Base-by-base conservation (phyloP, 2,797 vertebrate genomes). In the Poeciliopsis paucimaculata region DNA sequence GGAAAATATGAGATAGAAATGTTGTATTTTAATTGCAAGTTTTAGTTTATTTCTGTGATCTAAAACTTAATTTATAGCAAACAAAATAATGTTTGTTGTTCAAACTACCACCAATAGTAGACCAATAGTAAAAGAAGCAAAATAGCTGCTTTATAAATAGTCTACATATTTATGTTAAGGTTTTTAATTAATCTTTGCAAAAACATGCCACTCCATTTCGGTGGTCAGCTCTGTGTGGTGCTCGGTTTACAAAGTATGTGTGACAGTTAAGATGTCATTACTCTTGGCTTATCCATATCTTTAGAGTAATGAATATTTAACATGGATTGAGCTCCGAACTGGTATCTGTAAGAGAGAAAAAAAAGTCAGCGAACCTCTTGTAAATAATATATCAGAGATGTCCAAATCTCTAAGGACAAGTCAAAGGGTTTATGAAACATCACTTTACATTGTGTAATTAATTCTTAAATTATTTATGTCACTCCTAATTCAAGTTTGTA, bases 351-450 rank as follows among this genome's bases (percentile, higher is more conserved):
- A 43, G 64, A 76, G 66, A 36, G 2, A 31, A 64, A 31, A 31
- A 62, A 64, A 64, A 41, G 76, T 16, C 64, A 26, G 23, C 6
- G 36, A 26, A 47, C 72, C 62, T 78, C 60, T 82, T 57, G 57
- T 90, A 80, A 92, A 93, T 93, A 86, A 93, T 90, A 91, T 90
- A 91, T 90, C 55, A 82, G 74, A 36, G 68, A 76, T 79, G 53
- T 88, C 82, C 84, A 80, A 18, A 68, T 81, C 73, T 83, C 39
- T 78, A 55, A 88, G 73, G 62, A 86, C 70, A 75, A 71, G 77
- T 46, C 49, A 39, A 0, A 39, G 76, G 51, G 62, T 84, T 85
- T 78, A 41, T 45, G 53, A 85, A 78, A 85, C 75, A 82, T 72
- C 64, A 70, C 68, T 79, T 88, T 88, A 83, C 77, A 85, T 89